Evolutionary conservation across 1,140 invertebrate genomes (phyloP), one percentile per base, ranked within the genome.

Genomic region (Drosophila suzukii): DNA sequence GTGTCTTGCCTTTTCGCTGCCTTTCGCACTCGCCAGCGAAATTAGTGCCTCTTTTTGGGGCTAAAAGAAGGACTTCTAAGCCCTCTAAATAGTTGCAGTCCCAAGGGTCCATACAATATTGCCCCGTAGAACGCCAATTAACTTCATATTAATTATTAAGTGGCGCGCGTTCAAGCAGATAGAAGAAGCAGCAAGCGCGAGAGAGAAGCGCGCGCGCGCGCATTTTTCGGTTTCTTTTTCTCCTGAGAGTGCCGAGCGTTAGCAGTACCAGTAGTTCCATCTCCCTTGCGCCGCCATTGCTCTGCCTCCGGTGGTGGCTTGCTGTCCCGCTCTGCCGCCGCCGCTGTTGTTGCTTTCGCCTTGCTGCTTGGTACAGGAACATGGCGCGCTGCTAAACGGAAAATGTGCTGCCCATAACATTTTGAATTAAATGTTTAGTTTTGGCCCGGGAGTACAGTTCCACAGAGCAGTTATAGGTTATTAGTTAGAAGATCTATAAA

Each of bases 1-100:
- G 70, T 78, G 70, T 85, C 79, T 82, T 83, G 79, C 83, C 83
- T 74, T 89, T 89, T 77, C 68, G 75, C 71, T 78, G 78, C 17
- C 27, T 57, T 84, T 79, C 65, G 76, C 76, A 76, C 72, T 83
- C 61, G 57, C 49, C 44, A 43, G 30, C 38, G 11, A 13, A 13
- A 39, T 7, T 27, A 15, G 34, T 7, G 41, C 6, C 34, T 32
- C 53, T 50, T 75, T 70, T 54, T 66, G 24, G 24, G 60, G 53
- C 47, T 12, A 24, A 13, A 17, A 17, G 10, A n/a, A 11, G 6
- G 15, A 30, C n/a, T 32, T 44, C 12, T 2, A 13, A 32, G n/a
- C 13, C 11, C 36, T 49, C 50, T 12, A 36, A 60, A 50, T 32
- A 13, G 47, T 41, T 67, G 47, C 46, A 59, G 43, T 38, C 54